Evolutionary conservation across 2,888 invertebrate species (phyloP).

Genomic region (Leuctra nigra): DNA sequence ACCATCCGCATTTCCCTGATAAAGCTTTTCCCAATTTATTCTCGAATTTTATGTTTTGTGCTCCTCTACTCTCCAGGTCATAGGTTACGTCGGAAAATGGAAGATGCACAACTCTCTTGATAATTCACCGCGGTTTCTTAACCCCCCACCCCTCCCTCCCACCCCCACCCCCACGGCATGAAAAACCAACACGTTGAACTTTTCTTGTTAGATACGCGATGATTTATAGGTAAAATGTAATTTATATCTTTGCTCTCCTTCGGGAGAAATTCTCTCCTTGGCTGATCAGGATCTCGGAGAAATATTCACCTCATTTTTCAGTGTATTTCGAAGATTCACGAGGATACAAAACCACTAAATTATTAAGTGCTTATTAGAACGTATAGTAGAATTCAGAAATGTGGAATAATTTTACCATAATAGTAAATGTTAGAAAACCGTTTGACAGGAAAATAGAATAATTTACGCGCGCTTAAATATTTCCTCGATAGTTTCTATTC

Average conservation of each 20-base stretch:
- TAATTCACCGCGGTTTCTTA: slow-evolving; percentile 10
- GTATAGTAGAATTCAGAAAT: too few relatives aligned
- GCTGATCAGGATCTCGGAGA: slow-evolving; percentile 6
- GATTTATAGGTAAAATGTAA: slow-evolving; percentile 17
- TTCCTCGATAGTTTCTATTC: too few relatives aligned
- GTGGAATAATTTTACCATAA: too few relatives aligned
- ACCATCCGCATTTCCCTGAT: too few relatives aligned
- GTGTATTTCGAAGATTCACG: too few relatives aligned
- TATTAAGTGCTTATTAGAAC: too few relatives aligned
- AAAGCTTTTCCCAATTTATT: too few relatives aligned
- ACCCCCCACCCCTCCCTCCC: not conserved
- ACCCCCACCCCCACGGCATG: not conserved
- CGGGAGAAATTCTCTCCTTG: slow-evolving; percentile 7
- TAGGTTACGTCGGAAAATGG: slow-evolving; percentile 9
- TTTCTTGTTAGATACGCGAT: slow-evolving; percentile 17
- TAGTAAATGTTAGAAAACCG: too few relatives aligned
- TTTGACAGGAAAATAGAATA: too few relatives aligned
- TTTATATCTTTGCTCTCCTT: slow-evolving; percentile 11
- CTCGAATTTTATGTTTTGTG: slow-evolving; percentile 6
- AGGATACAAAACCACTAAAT: too few relatives aligned
- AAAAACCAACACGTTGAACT: slow-evolving; percentile 17
- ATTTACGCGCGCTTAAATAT: too few relatives aligned
- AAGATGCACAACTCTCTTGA: slow-evolving; percentile 16
- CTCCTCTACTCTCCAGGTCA: not conserved
- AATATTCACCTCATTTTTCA: slow-evolving; percentile 9